These are phyloP conservation scores for Apoderus coryli DNA, from an alignment of 2,888 invertebrate species.

Conservation along the genomic window DNA sequence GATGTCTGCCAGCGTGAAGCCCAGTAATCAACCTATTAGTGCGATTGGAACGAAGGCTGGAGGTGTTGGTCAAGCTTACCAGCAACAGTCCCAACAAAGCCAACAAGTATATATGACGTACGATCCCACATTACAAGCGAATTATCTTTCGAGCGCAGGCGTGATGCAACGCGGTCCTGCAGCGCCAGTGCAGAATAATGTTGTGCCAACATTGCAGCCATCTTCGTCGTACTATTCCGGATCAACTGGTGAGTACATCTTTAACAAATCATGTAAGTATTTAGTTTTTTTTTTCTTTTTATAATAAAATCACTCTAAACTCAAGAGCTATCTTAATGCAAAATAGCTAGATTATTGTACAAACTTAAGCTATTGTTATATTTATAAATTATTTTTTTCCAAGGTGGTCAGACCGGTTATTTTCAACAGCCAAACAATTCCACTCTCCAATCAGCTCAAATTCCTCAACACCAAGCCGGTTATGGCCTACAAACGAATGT, in stretches of 20 bases:
- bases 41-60: slow-evolving; percentile 56
- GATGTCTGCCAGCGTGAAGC: slow-evolving; percentile 79
- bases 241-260: slow-evolving; percentile 35
- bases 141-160: slow-evolving; percentile 47
- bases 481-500: slow-evolving; percentile 38
- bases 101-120: slow-evolving; percentile 43
- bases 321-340: slow-evolving; percentile 1
- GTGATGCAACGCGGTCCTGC: slow-evolving; percentile 47
- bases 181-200: slow-evolving; percentile 33
- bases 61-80: slow-evolving; percentile 41
- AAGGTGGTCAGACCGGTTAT: slow-evolving; percentile 36
- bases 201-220: slow-evolving; percentile 34
- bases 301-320: too few relatives aligned
- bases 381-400: slow-evolving; percentile 3
- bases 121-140: slow-evolving; percentile 40
- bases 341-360: slow-evolving; percentile 7
- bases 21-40: slow-evolving; percentile 66
- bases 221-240: slow-evolving; percentile 39
- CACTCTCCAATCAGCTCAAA: slow-evolving; percentile 30
- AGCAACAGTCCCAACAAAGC: slow-evolving; percentile 37
- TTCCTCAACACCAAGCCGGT: slow-evolving; percentile 32
- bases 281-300: too few relatives aligned
- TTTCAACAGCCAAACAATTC: slow-evolving; percentile 36
- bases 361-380: background rate
- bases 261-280: too few relatives aligned